Evolutionary conservation across 1,140 invertebrate genomes (phyloP).

Genomic region (Zophobas morio): DNA sequence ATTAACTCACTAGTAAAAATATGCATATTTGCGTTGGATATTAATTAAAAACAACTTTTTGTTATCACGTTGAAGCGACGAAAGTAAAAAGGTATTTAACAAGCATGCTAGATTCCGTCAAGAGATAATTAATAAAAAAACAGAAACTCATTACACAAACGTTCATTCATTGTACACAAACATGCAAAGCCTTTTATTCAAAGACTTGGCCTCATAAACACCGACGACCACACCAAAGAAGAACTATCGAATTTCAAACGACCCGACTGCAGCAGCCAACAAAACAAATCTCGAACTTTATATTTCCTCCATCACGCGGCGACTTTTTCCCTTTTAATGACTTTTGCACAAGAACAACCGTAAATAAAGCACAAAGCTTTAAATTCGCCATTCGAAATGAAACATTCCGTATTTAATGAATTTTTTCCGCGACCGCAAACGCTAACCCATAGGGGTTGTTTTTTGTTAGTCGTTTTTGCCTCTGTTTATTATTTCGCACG

Average conservation of each 20-base stretch:
- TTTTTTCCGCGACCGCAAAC: background rate
- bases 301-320: background rate
- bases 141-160: background rate
- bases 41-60: too few species aligned
- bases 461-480: background rate
- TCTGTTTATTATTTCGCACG: constrained; percentile 18
- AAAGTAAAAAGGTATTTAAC: background rate
- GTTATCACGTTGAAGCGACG: too few species aligned
- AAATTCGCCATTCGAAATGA: background rate
- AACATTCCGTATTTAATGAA: background rate
- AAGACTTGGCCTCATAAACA: background rate
- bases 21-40: too few species aligned
- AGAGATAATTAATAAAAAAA: background rate
- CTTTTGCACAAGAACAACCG: background rate
- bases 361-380: background rate
- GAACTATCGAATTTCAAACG: constrained; percentile 16
- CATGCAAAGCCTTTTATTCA: constrained; percentile 15
- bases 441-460: background rate
- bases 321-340: constrained; percentile 16
- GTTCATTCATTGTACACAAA: constrained; percentile 11
- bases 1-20: too few species aligned
- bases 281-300: constrained; percentile 16
- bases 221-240: background rate
- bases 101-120: background rate
- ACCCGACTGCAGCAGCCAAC: background rate